phyloP scores from a whole-genome alignment of 2,113 vertebrate genomes.

The Baryphthengus martii region DNA sequence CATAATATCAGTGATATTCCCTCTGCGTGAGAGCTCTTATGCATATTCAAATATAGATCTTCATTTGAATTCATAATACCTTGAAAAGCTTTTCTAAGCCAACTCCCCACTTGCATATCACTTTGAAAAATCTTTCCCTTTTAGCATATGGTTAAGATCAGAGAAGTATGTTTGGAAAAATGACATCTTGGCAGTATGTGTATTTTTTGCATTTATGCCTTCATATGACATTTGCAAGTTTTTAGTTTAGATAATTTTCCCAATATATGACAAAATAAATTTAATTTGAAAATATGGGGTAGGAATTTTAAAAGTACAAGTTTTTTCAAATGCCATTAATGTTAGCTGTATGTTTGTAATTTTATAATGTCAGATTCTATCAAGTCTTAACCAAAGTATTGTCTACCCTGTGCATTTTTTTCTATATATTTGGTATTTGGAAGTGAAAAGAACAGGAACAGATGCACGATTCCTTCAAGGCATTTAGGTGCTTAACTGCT shows the following conservation, averaged over 20 bases:
- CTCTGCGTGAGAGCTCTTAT: neutral
- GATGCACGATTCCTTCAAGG: neutral
- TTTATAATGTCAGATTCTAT: neutral
- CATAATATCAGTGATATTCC: neutral
- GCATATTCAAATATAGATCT: slow-evolving; percentile 22
- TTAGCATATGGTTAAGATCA: slow-evolving; percentile 47
- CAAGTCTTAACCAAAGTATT: neutral
- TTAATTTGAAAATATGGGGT: neutral
- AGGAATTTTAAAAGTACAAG: neutral
- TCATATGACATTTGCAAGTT: neutral
- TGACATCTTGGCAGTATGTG: neutral
- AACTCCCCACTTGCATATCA: neutral
- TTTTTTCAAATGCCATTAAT: neutral
- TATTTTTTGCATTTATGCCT: neutral
- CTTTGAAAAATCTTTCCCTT: slow-evolving; percentile 37
- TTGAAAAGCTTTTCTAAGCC: slow-evolving; percentile 25
- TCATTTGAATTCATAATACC: slow-evolving; percentile 41
- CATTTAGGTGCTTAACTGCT: neutral
- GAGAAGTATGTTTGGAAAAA: slow-evolving; percentile 9
- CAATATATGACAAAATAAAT: neutral
- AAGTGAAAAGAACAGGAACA: neutral
- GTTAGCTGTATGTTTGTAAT: neutral
- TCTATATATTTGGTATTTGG: neutral
- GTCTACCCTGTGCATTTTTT: neutral
- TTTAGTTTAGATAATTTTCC: neutral